phyloP scores from a whole-genome alignment of 2,113 vertebrate species.

The Pao palembangensis region DNA sequence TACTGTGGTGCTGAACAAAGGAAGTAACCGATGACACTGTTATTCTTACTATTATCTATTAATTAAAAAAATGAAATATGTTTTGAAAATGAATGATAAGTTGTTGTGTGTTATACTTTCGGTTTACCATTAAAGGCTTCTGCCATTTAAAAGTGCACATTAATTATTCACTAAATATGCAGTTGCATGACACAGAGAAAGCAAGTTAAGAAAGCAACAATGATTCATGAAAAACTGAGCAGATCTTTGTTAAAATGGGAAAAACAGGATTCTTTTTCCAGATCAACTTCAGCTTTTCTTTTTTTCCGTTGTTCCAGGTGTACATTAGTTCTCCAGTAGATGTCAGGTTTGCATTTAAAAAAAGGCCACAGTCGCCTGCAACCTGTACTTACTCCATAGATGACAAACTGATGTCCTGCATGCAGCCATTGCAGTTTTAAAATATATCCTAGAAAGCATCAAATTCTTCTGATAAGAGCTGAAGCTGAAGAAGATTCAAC shows the following conservation, averaged over 20 bases:
- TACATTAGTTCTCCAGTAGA: slow-evolving; percentile 65
- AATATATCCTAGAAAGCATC: too few relatives aligned
- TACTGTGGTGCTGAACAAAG: too few relatives aligned
- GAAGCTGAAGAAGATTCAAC: too few relatives aligned
- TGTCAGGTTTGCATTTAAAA: slow-evolving; percentile 71
- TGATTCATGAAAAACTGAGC: slow-evolving; percentile 96
- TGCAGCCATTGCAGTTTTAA: too few relatives aligned
- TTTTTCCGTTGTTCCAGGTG: background rate
- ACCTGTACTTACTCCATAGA: background rate
- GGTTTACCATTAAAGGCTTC: slow-evolving; percentile 85
- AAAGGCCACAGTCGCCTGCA: slow-evolving; percentile 15
- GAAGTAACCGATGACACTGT: too few relatives aligned
- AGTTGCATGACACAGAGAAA: slow-evolving; percentile 92
- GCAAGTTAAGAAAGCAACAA: slow-evolving; percentile 95
- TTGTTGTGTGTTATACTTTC: slow-evolving; percentile 82
- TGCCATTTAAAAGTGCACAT: slow-evolving; percentile 89
- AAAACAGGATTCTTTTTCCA: slow-evolving; percentile 5
- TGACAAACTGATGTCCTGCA: too few relatives aligned
- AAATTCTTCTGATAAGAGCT: too few relatives aligned
- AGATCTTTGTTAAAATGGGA: slow-evolving; percentile 79
- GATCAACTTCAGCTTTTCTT: background rate
- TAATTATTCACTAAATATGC: slow-evolving; percentile 94
- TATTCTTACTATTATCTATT: too few relatives aligned
- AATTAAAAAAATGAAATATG: too few relatives aligned
- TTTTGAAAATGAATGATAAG: slow-evolving; percentile 48